Percentiles rank a stretch among this genome's conserved stretches.
phyloP scores from a whole-genome alignment of 2,113 vertebrate species.

The Pedetes capensis region DNA sequence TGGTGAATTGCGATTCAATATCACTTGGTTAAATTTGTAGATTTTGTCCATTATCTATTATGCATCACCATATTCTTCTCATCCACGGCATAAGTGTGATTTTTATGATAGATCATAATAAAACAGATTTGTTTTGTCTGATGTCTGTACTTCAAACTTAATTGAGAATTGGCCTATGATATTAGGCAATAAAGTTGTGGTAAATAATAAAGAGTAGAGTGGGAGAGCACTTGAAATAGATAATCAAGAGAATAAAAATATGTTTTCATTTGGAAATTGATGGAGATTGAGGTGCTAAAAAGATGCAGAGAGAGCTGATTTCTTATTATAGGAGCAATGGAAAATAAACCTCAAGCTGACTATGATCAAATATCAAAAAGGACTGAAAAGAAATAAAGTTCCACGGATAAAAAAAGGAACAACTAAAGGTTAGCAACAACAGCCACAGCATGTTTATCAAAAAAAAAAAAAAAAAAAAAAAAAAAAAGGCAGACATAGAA shows the following conservation, averaged over 20 bases:
- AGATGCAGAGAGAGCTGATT: not conserved
- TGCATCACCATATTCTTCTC: not conserved
- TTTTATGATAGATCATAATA: slow-evolving; percentile 16
- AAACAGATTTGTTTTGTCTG: not conserved
- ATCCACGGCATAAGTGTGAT: not conserved
- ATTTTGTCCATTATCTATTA: not conserved
- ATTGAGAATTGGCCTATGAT: slow-evolving; percentile 2
- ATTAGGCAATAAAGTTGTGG: not conserved
- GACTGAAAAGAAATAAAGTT: not conserved
- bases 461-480: not conserved
- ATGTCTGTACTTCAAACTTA: slow-evolving; percentile 31
- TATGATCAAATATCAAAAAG: not conserved
- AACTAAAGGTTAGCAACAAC: not conserved
- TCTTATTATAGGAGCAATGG: not conserved
- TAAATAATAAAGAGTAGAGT: not conserved
- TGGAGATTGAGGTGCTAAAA: slow-evolving; percentile 20
- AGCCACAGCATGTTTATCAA: no score
- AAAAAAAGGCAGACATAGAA: not conserved
- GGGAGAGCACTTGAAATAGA: not conserved
- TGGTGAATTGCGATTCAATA: not conserved
- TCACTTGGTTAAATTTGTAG: not conserved
- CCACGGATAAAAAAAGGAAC: not conserved
- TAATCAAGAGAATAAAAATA: slow-evolving; percentile 31
- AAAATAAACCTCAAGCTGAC: not conserved
- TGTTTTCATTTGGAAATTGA: slow-evolving; percentile 46